Base-by-base conservation (phyloP, 2,797 vertebrate species). In the Echiichthys vipera region DNA sequence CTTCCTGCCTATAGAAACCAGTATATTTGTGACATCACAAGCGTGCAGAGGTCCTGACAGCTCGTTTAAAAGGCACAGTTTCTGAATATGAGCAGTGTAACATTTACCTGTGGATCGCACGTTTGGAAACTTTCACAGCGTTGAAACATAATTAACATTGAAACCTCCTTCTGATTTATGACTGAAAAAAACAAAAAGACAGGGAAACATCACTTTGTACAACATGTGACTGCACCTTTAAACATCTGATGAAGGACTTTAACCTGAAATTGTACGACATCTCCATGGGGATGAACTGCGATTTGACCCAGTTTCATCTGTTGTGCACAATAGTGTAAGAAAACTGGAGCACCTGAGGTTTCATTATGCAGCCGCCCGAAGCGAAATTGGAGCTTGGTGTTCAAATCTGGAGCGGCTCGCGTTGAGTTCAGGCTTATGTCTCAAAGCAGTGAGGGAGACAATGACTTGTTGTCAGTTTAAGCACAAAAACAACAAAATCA, bases 401-500 rank as follows among this genome's bases (percentile, higher is more conserved):
- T n/a, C 13, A 40, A 1, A 39, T 0, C 55, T 20, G 27, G 7
- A 46, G 22, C 12, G 24, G 59, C 34, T 32, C n/a, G n/a, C n/a
- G n/a, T n/a, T 20, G 9, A 29, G 22, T 55, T 43, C 7, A 18
- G 30, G 78, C 29, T 76, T 56, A 65, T 74, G 87, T 92, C 93
- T 81, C 93, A 89, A 68, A 83, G 95, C 96, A 90, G 74, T 88
- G 86, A 91, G 96, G 96, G 81, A 94, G 96, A 97, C 96, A 94
- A 91, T 95, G 97, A 97, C 90, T 96, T 98, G 97, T 97, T 98
- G 97, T 97, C 88, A 77, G 84, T 80, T 88, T 84, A 61, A 74
- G 59, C 80, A 85, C 87, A 96, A 75, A n/a, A 97, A 98, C 97
- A 98, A 98, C 97, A 98, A 98, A 98, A 98, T 98, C 97, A 98